phyloP scores from a whole-genome alignment of 1,140 invertebrate species.

The Kradibia gibbosae region DNA sequence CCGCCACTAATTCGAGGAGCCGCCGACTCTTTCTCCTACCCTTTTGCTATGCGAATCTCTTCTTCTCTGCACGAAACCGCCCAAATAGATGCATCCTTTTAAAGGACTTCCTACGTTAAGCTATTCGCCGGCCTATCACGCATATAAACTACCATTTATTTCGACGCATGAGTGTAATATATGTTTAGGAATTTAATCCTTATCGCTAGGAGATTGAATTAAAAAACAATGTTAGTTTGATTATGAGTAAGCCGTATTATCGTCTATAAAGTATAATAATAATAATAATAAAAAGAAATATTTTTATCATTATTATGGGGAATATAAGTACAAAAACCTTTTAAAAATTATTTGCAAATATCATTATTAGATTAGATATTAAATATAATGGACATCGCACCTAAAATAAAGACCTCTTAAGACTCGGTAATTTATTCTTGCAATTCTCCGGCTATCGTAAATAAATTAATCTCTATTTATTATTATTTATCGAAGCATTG shows the following conservation, averaged over 20 bases:
- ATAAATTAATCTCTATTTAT: too few relatives aligned
- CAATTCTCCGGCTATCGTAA: not conserved
- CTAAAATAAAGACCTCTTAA: too few relatives aligned
- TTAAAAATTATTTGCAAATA: not conserved
- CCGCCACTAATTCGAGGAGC: constrained; percentile 62
- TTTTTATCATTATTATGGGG: not conserved
- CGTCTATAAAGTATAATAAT: not conserved
- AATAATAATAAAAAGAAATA: too few relatives aligned
- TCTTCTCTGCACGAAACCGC: constrained; percentile 37
- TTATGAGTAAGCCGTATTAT: not conserved
- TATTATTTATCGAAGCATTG: not conserved
- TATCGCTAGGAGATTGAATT: not conserved
- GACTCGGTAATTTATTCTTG: not conserved
- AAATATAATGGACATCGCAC: too few relatives aligned
- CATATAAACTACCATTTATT: not conserved
- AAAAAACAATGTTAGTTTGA: not conserved
- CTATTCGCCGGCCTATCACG: constrained; percentile 42
- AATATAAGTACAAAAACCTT: not conserved
- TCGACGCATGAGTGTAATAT: not conserved
- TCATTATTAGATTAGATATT: not conserved
- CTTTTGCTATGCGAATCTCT: not conserved
- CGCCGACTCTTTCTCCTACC: not conserved
- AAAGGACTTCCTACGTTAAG: constrained; percentile 54
- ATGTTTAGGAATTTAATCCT: not conserved
- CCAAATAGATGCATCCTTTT: constrained; percentile 64